phyloP scores from a whole-genome alignment of 2,797 vertebrate genomes.

The Poliocrania exsul region DNA sequence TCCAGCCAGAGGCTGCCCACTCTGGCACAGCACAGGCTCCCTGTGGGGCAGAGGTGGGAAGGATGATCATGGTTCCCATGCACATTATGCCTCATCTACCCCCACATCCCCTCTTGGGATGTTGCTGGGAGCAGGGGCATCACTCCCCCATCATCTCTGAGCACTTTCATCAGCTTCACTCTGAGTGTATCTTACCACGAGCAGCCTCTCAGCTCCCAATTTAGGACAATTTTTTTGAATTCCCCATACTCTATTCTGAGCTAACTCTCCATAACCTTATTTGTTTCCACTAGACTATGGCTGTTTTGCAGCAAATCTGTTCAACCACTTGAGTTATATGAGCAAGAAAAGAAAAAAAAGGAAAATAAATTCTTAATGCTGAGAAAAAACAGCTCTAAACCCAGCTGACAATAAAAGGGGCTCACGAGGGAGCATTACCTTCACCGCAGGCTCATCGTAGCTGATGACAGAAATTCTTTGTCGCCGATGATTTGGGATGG shows the following conservation, averaged over 20 bases:
- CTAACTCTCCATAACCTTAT: background rate
- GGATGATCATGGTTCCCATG: fast-evolving
- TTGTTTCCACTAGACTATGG: background rate
- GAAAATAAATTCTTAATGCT: background rate
- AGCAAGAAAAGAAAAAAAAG: background rate
- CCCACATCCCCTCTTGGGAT: background rate
- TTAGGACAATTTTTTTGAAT: background rate
- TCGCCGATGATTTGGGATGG: background rate
- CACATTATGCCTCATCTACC: fast-evolving
- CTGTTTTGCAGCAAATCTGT: background rate
- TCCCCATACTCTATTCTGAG: background rate
- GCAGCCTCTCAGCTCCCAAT: background rate
- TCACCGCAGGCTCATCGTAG: constrained; percentile 41
- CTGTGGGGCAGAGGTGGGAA: background rate
- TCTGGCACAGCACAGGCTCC: background rate
- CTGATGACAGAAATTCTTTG: background rate
- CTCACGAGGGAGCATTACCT: constrained; percentile 47
- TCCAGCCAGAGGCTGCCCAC: background rate
- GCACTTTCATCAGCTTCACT: background rate
- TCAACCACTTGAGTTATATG: background rate
- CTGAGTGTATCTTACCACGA: background rate
- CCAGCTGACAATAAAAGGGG: background rate
- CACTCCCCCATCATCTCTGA: background rate
- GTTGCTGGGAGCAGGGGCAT: background rate
- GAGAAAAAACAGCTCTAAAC: background rate